Percentiles rank a stretch among this genome's conserved stretches.
phyloP scores from a whole-genome alignment of 2,113 vertebrate species.

The Spheniscus mendiculus region DNA sequence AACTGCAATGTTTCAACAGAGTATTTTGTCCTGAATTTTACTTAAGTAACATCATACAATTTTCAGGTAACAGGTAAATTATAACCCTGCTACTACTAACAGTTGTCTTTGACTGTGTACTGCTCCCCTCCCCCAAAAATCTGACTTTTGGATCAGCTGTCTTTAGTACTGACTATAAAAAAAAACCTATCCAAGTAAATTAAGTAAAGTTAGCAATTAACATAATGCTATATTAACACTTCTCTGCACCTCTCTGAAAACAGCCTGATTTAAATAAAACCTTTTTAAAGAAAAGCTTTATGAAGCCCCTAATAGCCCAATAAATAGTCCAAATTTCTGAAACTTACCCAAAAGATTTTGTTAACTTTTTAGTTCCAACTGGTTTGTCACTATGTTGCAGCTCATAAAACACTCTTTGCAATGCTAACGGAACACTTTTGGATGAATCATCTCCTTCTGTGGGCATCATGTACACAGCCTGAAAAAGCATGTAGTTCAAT shows the following conservation, averaged over 20 bases:
- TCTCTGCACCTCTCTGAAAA: not conserved
- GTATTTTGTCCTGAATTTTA: not conserved
- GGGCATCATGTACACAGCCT: slow-evolving; percentile 99
- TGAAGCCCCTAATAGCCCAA: not conserved
- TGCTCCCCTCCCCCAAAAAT: not conserved
- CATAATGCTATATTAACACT: not conserved
- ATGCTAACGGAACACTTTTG: slow-evolving; percentile 95
- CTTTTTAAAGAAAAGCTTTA: not conserved
- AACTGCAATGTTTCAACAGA: not conserved
- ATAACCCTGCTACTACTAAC: not conserved
- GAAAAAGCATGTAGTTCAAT: slow-evolving; percentile 52
- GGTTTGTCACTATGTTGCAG: slow-evolving; percentile 98
- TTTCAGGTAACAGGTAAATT: not conserved
- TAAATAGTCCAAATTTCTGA: not conserved
- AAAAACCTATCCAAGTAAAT: not conserved
- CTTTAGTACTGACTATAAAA: not conserved
- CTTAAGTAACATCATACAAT: not conserved
- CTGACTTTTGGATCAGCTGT: not conserved
- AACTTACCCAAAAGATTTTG: slow-evolving; percentile 96
- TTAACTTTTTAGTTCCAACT: slow-evolving; percentile 98
- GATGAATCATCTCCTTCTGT: slow-evolving; percentile 98
- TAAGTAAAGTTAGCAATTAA: not conserved
- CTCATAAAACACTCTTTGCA: slow-evolving; percentile 98
- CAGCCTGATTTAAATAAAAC: not conserved
- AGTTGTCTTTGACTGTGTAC: not conserved